A percentile compares a stretch with the other conserved stretches of the same genome.
Conservation (phyloP, 2,888 invertebrate species). For the Amaurobius ferox region DNA sequence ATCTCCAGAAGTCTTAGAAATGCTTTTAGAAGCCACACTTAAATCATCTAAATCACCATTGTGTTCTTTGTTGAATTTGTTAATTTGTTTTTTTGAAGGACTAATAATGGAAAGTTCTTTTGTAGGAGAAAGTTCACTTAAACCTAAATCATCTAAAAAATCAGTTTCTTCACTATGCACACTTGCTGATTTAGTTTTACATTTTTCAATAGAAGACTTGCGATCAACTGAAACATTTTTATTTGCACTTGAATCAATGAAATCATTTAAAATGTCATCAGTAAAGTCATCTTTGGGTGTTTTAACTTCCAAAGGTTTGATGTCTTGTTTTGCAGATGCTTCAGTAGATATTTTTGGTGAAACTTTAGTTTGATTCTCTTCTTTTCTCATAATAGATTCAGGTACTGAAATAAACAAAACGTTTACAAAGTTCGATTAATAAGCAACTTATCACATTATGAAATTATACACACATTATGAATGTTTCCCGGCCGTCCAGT, state of each 20-base stretch:
- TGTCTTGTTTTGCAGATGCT: neutral
- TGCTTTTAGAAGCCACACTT: neutral
- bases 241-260: constrained; percentile 25
- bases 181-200: neutral
- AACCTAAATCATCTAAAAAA: constrained; percentile 14
- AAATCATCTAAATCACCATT: neutral
- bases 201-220: constrained; percentile 5
- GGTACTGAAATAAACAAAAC: too few species aligned
- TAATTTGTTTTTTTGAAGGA: neutral
- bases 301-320: neutral
- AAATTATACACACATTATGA: too few species aligned
- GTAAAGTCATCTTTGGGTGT: neutral
- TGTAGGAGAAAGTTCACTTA: neutral
- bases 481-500: too few species aligned
- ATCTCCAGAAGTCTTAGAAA: neutral
- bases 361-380: too few species aligned
- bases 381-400: too few species aligned
- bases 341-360: neutral
- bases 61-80: neutral
- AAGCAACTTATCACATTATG: too few species aligned
- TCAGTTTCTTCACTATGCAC: neutral
- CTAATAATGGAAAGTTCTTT: neutral
- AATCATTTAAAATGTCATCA: constrained; percentile 35
- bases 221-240: neutral
- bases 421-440: too few species aligned